Base-by-base conservation (phyloP, 2,113 vertebrate species). In the Tylochromis polylepis region DNA sequence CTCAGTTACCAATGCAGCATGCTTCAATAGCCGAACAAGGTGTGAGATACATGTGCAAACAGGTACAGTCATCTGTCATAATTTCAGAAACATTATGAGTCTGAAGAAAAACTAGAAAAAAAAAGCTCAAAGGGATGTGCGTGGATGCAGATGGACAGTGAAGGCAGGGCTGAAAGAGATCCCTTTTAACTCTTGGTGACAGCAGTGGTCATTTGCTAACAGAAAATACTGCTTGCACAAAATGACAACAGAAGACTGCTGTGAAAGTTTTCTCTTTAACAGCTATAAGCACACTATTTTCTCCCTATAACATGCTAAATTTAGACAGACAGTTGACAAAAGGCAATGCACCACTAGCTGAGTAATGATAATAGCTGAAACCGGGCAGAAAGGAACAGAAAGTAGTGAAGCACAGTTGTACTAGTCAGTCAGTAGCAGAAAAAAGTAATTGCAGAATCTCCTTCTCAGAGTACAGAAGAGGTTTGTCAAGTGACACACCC, bases 61-160 rank as follows among this genome's bases (percentile, higher is more conserved):
- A 11, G 27, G 67, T 58, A 53, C 9, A 14, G 51, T 65, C 93
- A 94, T 95, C 82, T 36, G 82, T 95, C 94, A 91, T 92, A 27
- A 85, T 93, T 91, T 90, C 8, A 70, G 53, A 46, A 36, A 20
- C 27, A 78, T 89, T 88, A 79, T 18, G 82, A 82, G 77, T 75
- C 59, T 11, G 41, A 84, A 58, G 67, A 59, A 2, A 85, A 58
- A 72, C 80, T 31, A 24, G 67, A 11, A 31, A 46, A 31, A 46
- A 31, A 41, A 20, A 70, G 41, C 24, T 81, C 5, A 51, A 6
- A 51, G 34, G 31, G 82, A 81, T 34, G 8, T 0, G 6, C 29
- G 41, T 56, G 43, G 15, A n/a, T 8, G 29, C 43, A 67, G 57
- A 53, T 53, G 57, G 65, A 83, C 6, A 22, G 15, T 67, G 29